phyloP scores from a whole-genome alignment of 2,113 vertebrate species.

The Reinhardtius hippoglossoides region DNA sequence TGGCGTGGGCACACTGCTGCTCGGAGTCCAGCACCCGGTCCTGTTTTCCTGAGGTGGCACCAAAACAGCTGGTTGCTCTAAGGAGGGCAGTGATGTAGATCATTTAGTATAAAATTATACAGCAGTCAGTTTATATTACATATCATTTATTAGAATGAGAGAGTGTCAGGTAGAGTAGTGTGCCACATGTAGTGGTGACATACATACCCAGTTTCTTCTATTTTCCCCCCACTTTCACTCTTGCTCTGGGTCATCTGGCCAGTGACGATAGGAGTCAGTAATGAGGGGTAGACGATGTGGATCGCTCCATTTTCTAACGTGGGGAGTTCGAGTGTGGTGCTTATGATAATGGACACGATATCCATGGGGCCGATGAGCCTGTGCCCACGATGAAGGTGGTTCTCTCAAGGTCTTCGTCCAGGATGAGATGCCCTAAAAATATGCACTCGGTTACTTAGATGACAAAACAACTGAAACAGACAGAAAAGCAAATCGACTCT shows the following conservation, averaged over 20 bases:
- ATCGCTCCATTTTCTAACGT: conserved; percentile 91
- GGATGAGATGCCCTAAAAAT: conserved; percentile 90
- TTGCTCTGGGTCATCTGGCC: conserved; percentile 75
- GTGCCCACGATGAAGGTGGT: conserved; percentile 89
- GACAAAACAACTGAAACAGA: background rate
- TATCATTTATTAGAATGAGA: background rate
- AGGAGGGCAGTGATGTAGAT: conserved; percentile 39
- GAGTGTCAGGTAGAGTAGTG: background rate
- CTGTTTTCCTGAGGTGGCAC: conserved; percentile 81
- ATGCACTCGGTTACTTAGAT: conserved; percentile 3
- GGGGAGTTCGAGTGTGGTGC: conserved; percentile 88
- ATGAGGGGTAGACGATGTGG: conserved; percentile 85
- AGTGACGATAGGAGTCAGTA: conserved; percentile 85
- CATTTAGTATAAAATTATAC: background rate
- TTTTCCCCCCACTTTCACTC: conserved; percentile 88
- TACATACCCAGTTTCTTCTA: conserved; percentile 87
- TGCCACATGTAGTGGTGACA: background rate
- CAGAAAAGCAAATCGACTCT: background rate
- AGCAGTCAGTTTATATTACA: background rate
- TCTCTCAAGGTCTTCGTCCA: conserved; percentile 90
- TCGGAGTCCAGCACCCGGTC: conserved; percentile 56
- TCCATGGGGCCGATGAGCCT: conserved; percentile 86
- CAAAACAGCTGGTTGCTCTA: conserved; percentile 93
- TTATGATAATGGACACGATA: conserved; percentile 88
- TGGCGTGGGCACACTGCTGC: conserved; percentile 76